These are phyloP conservation scores for Lithobates pipiens DNA, from an alignment of 2,797 vertebrate species.

Conservation along the genomic window DNA sequence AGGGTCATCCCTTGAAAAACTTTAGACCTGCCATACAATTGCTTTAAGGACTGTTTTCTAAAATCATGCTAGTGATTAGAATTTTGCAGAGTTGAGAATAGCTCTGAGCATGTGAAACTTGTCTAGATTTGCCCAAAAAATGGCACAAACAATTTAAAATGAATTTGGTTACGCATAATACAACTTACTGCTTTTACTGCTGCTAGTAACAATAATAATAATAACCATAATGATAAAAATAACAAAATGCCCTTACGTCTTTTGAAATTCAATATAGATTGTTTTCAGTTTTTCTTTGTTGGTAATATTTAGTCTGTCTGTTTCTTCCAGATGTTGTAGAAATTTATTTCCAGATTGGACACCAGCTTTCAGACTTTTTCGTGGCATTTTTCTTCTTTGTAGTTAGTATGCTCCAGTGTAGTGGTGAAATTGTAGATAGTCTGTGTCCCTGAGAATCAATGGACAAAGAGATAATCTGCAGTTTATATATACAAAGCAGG, in stretches of 20 bases:
- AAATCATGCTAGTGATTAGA: too few species aligned
- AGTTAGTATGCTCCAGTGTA: too few species aligned
- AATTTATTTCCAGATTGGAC: not conserved
- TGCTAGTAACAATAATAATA: not conserved
- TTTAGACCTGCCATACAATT: too few species aligned
- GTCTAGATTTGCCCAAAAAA: too few species aligned
- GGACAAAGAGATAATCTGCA: not conserved
- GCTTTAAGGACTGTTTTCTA: too few species aligned
- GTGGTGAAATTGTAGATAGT: not conserved
- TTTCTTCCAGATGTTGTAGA: constrained; percentile 17
- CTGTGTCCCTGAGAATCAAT: not conserved
- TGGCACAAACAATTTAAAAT: too few species aligned
- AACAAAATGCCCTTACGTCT: not conserved
- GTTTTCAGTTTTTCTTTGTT: constrained; percentile 15
- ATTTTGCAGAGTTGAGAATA: too few species aligned
- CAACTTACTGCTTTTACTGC: too few species aligned
- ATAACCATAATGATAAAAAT: not conserved
- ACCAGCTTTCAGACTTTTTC: not conserved
- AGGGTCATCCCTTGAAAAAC: too few species aligned
- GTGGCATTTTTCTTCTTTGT: constrained; percentile 19
- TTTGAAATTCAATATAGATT: constrained; percentile 24
- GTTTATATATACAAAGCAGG: constrained; percentile 25
- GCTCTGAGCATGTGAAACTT: too few species aligned
- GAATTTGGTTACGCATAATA: too few species aligned
- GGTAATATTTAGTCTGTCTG: not conserved